Evolutionary conservation across 2,888 invertebrate species (phyloP).

Genomic region (Autographa gamma): DNA sequence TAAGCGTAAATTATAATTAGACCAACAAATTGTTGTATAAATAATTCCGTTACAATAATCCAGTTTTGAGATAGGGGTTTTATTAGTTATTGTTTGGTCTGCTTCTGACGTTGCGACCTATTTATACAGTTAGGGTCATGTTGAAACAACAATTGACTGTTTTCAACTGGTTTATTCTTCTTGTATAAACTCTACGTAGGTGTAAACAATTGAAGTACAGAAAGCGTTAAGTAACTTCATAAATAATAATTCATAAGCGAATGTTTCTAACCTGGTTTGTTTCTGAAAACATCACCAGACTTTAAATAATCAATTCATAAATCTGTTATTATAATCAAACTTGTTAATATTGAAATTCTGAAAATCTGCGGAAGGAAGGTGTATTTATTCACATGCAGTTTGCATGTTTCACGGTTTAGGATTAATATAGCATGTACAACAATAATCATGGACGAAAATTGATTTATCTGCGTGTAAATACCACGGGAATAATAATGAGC

Average conservation of each 20-base stretch:
- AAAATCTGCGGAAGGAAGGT: background rate
- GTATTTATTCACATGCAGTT: conserved; percentile 20
- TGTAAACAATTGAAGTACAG: no score
- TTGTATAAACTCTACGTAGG: no score
- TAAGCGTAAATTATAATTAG: background rate
- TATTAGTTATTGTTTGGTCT: no score
- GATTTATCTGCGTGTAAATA: conserved; percentile 61
- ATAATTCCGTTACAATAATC: background rate
- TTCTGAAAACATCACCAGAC: no score
- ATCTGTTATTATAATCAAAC: background rate
- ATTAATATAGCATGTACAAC: conserved; percentile 20
- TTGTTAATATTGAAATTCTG: background rate
- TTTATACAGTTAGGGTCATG: no score
- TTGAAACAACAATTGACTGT: no score
- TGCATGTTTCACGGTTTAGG: conserved; percentile 23
- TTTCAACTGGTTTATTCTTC: no score
- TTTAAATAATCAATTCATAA: background rate
- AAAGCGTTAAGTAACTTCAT: no score
- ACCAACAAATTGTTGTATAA: background rate
- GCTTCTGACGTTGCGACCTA: no score
- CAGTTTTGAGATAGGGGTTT: background rate
- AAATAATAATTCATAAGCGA: no score
- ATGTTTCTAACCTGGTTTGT: no score
- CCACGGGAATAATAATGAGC: conserved; percentile 62
- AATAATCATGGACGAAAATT: conserved; percentile 56